Evolutionary conservation across 2,113 vertebrate species (phyloP).

Genomic region (Callocephalon fimbriatum): DNA sequence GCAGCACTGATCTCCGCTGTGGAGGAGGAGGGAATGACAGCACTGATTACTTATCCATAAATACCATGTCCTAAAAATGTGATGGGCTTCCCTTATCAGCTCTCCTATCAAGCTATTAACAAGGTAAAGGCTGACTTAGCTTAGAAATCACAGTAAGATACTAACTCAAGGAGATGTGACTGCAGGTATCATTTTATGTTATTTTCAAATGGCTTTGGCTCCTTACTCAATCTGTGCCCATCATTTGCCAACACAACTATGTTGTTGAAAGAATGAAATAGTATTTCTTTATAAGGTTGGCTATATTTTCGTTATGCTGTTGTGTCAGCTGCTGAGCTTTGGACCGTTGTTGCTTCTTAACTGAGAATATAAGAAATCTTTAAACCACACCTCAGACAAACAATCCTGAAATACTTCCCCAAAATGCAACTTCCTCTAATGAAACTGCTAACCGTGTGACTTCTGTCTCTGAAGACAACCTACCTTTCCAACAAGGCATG

Average conservation of each 20-base stretch:
- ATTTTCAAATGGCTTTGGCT: neutral
- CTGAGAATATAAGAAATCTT: neutral
- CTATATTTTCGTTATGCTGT: neutral
- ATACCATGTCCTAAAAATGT: neutral
- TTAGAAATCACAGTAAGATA: neutral
- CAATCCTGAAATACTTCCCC: neutral
- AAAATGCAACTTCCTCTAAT: neutral
- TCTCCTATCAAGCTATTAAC: neutral
- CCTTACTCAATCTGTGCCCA: neutral
- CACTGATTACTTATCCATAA: neutral
- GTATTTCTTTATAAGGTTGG: neutral
- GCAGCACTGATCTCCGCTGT: neutral
- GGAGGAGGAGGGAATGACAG: neutral
- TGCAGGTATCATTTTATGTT: neutral
- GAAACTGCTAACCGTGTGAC: accelerated
- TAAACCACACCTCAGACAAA: neutral
- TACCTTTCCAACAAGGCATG: accelerated
- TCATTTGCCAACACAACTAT: neutral
- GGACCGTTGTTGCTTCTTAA: neutral
- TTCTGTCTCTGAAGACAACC: neutral
- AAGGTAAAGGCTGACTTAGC: neutral
- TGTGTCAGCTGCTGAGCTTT: neutral
- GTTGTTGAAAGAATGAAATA: neutral
- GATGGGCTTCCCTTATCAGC: neutral
- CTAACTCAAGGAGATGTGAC: neutral